Conservation (phyloP, 2,888 invertebrate genomes). For the Cyclophora punctaria region DNA sequence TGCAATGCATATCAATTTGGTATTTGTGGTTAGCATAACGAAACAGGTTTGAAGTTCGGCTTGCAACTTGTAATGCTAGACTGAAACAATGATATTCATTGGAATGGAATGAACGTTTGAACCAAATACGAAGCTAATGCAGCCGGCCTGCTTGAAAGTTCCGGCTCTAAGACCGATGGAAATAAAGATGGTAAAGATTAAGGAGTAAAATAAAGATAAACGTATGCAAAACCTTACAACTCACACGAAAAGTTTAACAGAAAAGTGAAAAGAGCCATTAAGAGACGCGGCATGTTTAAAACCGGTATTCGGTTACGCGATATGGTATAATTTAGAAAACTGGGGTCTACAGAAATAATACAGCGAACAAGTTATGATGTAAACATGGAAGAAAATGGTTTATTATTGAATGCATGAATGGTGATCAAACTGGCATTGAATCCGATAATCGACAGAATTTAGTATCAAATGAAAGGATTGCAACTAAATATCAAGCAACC, state of each 20-base stretch:
- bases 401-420: slow-evolving; percentile 7
- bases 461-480: slow-evolving; percentile 27
- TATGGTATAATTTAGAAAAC: slow-evolving; percentile 10
- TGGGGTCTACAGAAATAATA: slow-evolving; percentile 4
- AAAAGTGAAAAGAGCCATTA: not conserved
- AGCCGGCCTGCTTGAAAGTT: slow-evolving; percentile 21
- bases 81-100: slow-evolving; percentile 8
- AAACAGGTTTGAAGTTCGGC: not conserved
- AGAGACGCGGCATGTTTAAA: slow-evolving; percentile 5
- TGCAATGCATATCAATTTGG: too few species aligned
- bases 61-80: slow-evolving; percentile 3
- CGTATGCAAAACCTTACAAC: too few species aligned
- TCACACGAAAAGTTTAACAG: not conserved
- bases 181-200: slow-evolving; percentile 4
- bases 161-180: slow-evolving; percentile 19
- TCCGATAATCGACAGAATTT: slow-evolving; percentile 14
- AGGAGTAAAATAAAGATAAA: slow-evolving; percentile 9
- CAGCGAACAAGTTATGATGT: slow-evolving; percentile 11
- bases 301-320: slow-evolving; percentile 15
- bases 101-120: slow-evolving; percentile 25
- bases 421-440: slow-evolving; percentile 20
- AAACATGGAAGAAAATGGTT: slow-evolving; percentile 7
- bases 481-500: slow-evolving; percentile 20
- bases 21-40: too few species aligned
- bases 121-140: slow-evolving; percentile 10